Evolutionary conservation across 2,113 vertebrate species (phyloP).

Genomic region (Sinocyclocheilus anophthalmus): DNA sequence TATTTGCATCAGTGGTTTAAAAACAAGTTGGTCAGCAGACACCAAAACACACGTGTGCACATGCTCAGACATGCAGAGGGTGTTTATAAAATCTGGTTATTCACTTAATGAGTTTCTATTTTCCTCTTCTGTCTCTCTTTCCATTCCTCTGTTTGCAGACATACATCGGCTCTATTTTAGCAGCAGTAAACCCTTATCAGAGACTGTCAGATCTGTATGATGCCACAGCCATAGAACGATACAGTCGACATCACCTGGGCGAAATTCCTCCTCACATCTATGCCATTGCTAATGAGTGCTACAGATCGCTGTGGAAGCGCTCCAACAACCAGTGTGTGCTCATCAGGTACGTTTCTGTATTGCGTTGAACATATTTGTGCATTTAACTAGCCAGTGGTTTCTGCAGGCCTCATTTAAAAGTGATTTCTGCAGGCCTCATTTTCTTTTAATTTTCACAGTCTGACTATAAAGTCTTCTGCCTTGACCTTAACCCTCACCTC

Average conservation of each 20-base stretch:
- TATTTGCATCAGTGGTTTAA: constrained; percentile 44
- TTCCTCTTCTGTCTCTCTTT: background rate
- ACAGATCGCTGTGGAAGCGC: constrained; percentile 93
- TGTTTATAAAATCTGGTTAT: background rate
- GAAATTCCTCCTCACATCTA: constrained; percentile 93
- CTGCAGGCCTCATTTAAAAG: background rate
- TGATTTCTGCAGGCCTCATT: background rate
- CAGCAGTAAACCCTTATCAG: constrained; percentile 95
- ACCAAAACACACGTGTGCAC: constrained; percentile 1
- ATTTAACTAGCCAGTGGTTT: background rate
- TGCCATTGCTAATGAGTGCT: constrained; percentile 94
- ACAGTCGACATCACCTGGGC: constrained; percentile 87
- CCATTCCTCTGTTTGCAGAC: constrained; percentile 76
- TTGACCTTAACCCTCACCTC: constrained; percentile 12
- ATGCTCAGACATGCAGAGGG: background rate
- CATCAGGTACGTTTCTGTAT: constrained; percentile 83
- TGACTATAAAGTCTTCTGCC: background rate
- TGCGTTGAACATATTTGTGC: background rate
- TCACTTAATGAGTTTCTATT: background rate
- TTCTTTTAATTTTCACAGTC: background rate
- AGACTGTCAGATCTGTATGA: constrained; percentile 86
- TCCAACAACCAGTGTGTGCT: constrained; percentile 95
- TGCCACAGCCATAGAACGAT: constrained; percentile 74
- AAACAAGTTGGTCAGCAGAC: constrained; percentile 34
- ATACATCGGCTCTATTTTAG: constrained; percentile 94